Conservation (phyloP, 2,797 vertebrate species). For the Neostethus bicornis region DNA sequence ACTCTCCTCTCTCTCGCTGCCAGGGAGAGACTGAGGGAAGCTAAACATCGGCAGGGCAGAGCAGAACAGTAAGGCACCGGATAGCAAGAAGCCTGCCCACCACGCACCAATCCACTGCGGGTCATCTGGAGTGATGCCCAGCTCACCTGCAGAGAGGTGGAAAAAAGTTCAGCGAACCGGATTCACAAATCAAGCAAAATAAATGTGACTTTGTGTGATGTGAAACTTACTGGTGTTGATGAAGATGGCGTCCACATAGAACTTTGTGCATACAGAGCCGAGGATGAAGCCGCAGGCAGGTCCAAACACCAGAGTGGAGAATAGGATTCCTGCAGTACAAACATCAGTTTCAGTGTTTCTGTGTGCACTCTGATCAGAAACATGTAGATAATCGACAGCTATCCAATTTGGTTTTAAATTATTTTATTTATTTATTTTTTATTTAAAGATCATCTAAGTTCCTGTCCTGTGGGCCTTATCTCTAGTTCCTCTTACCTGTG, state of each 20-base stretch:
- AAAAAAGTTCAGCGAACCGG: slow-evolving; percentile 8
- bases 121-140: slow-evolving; percentile 93
- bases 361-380: neutral
- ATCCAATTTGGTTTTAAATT: no score
- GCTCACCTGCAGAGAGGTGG: slow-evolving; percentile 76
- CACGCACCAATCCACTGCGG: slow-evolving; percentile 98
- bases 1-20: slow-evolving; percentile 69
- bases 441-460: no score
- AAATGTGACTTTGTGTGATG: neutral
- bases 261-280: slow-evolving; percentile 97
- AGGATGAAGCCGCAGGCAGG: slow-evolving; percentile 98
- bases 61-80: slow-evolving; percentile 97
- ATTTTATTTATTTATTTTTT: no score
- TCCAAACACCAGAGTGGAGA: slow-evolving; percentile 97
- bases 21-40: slow-evolving; percentile 92
- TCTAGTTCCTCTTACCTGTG: no score
- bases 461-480: no score
- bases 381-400: no score
- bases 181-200: neutral
- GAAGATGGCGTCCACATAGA: slow-evolving; percentile 97
- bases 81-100: slow-evolving; percentile 98
- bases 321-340: slow-evolving; percentile 89
- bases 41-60: slow-evolving; percentile 96
- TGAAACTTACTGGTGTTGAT: slow-evolving; percentile 91
- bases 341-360: neutral